Conservation (phyloP, 2,888 invertebrate genomes). For the Latrodectus hesperus region DNA sequence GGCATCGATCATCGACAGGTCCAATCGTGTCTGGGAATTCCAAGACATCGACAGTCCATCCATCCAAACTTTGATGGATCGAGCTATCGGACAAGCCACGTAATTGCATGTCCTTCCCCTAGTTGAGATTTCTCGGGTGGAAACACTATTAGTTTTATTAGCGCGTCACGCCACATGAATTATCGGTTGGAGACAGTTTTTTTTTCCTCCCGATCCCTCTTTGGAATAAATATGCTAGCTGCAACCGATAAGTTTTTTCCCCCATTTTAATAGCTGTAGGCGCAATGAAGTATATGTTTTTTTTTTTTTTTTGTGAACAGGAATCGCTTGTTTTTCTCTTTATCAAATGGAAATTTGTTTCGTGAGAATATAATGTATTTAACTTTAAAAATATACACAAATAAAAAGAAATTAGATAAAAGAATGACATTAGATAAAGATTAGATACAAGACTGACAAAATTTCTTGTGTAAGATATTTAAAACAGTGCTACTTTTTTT, state of each 20-base stretch:
- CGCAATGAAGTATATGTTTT: no score
- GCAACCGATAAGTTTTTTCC: neutral
- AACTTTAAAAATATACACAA: no score
- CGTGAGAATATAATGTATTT: no score
- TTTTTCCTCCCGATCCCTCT: neutral
- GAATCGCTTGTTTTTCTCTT: no score
- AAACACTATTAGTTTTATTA: constrained; percentile 33
- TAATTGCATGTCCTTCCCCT: constrained; percentile 29
- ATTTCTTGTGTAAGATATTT: no score
- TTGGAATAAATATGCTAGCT: constrained; percentile 7
- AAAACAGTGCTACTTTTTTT: no score
- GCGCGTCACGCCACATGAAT: constrained; percentile 6
- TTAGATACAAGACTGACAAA: no score
- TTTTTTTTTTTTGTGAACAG: no score
- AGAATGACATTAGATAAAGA: no score
- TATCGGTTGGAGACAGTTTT: neutral
- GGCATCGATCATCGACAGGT: constrained; percentile 33
- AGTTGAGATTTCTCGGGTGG: constrained; percentile 29
- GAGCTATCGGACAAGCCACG: constrained; percentile 34
- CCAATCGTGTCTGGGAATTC: constrained; percentile 14
- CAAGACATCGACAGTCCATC: constrained; percentile 33
- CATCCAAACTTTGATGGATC: constrained; percentile 41
- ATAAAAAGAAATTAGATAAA: no score
- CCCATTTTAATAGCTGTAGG: neutral
- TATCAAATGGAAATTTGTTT: no score